Evolutionary conservation across 2,797 vertebrate species (phyloP).

Genomic region (Cephalopachus bancanus): DNA sequence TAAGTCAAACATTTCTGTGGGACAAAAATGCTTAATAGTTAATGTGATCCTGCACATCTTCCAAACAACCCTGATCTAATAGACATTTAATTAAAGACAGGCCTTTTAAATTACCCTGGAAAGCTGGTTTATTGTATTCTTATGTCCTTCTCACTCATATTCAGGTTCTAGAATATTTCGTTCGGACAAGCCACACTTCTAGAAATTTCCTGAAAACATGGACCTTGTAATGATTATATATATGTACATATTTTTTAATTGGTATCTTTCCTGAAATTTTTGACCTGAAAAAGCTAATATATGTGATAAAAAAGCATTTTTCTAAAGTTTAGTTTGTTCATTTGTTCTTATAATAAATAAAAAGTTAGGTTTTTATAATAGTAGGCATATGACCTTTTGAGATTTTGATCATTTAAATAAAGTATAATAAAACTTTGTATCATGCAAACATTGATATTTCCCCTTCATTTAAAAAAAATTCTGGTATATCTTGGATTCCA

Average conservation of each 20-base stretch:
- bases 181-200: not conserved
- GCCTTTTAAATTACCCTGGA: not conserved
- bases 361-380: not conserved
- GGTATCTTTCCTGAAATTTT: not conserved
- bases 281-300: not conserved
- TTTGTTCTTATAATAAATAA: not conserved
- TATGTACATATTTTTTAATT: not conserved
- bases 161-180: not conserved
- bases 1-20: not conserved
- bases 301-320: not conserved
- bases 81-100: not conserved
- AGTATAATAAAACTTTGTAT: not conserved
- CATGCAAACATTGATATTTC: not conserved
- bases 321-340: not conserved
- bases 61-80: not conserved
- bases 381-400: not conserved
- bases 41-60: not conserved
- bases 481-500: not conserved
- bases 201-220: not conserved
- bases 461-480: conserved; percentile 40
- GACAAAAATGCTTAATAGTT: not conserved
- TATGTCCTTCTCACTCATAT: not conserved
- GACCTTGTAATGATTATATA: not conserved
- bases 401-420: not conserved
- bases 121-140: not conserved